Evolutionary conservation across 2,888 invertebrate genomes (phyloP).

Genomic region (Chaitophorus viminalis): DNA sequence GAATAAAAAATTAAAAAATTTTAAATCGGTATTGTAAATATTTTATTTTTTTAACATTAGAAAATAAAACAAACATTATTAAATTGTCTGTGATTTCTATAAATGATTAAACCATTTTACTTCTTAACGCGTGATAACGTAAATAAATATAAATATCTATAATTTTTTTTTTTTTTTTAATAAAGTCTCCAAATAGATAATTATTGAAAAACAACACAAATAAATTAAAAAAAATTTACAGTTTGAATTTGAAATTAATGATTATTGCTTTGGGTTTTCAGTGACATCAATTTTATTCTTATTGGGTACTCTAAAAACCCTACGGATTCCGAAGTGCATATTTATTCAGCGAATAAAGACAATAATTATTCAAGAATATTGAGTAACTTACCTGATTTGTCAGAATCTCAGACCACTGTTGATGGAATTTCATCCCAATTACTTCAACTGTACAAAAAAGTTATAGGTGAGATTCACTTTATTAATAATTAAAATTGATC

Average conservation of each 20-base stretch:
- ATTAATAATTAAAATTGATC: background rate
- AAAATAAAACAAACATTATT: too few relatives aligned
- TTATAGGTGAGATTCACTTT: constrained; percentile 20
- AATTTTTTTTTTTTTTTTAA: background rate
- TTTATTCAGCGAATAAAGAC: background rate
- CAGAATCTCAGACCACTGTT: background rate
- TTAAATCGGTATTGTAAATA: too few relatives aligned
- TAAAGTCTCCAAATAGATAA: background rate
- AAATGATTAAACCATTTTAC: background rate
- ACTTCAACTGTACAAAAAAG: constrained; percentile 6
- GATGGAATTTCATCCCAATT: background rate
- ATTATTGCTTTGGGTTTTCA: background rate
- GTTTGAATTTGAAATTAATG: background rate
- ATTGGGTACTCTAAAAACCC: constrained; percentile 22
- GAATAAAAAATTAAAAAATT: too few relatives aligned
- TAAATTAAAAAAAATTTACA: background rate
- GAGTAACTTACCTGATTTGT: background rate
- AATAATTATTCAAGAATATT: background rate
- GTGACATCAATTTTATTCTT: constrained; percentile 1
- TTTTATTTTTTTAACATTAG: too few relatives aligned
- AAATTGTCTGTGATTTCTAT: too few relatives aligned
- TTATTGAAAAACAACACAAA: background rate
- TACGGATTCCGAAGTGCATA: constrained; percentile 16
- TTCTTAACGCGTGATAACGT: background rate
- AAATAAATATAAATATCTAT: background rate